Evolutionary conservation across 2,888 invertebrate genomes (phyloP), one percentile per base, ranked within the genome.

Genomic region (Therioaphis trifolii): DNA sequence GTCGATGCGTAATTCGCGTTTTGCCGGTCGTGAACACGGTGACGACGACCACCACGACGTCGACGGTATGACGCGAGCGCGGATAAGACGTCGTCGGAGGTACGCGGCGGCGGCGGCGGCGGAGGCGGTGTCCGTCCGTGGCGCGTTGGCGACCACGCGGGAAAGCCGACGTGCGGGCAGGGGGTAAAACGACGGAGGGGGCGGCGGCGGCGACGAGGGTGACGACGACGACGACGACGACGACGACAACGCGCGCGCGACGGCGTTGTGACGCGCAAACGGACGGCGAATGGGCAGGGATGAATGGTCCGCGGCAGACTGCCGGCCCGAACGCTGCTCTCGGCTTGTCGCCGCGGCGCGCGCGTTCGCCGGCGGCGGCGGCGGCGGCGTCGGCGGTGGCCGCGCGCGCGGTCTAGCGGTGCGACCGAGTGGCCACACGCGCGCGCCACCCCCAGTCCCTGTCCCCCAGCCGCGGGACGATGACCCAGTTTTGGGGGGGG

Each of bases 231-330:
- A 52, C 52, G 52, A 11, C 21, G 55, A 21, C 58, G 66, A 49
- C n/a, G 29, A 71, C 71, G 71, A 71, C 49, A 49, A 49, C 77
- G 77, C 77, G 35, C 77, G 77, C 66, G 77, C 66, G 52, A 78
- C 66, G 72, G 46, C 80, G 80, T 69, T 71, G 4, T 11, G 43
- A 69, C 80, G 61, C 80, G 80, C 46, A 61, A 61, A 72, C 72
- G 80, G 35, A 7, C 35, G 35, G 71, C 80, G 72, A 80, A 72
- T 49, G 71, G n/a, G 80, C 72, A 80, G 80, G 72, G 80, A 80
- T 80, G 80, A 80, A 72, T 80, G 80, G 80, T 80, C 80, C 80
- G 80, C 72, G 80, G 49, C 72, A 80, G 80, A 72, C 80, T 80
- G 71, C 80, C 80, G 80, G 35, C 35, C 35, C 35, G 21, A 24